These are phyloP conservation scores for Noctua comes DNA, from an alignment of 2,888 invertebrate genomes.

Conservation along the genomic window DNA sequence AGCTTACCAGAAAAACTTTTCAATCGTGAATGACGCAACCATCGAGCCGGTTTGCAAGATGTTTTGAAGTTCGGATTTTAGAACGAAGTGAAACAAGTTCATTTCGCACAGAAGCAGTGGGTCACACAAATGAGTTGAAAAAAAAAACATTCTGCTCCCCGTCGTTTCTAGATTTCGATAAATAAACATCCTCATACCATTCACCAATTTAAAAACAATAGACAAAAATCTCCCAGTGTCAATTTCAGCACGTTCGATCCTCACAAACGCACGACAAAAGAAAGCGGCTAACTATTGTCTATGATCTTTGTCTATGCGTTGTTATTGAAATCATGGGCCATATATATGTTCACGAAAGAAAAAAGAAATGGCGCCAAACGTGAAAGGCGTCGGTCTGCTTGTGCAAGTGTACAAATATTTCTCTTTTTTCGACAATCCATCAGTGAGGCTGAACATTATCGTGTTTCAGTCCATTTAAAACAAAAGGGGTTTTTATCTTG, in stretches of 20 bases:
- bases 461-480: conserved; percentile 73
- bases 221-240: conserved; percentile 32
- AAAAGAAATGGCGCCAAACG: conserved; percentile 74
- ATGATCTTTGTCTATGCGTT: conserved; percentile 9
- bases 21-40: neutral
- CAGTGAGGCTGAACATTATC: conserved; percentile 64
- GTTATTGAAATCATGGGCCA: conserved; percentile 59
- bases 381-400: conserved; percentile 68
- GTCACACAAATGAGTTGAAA: neutral
- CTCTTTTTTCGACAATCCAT: conserved; percentile 59
- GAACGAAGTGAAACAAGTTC: neutral
- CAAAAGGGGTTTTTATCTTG: conserved; percentile 75
- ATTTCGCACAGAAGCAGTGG: neutral
- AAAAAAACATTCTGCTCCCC: neutral
- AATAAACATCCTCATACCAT: conserved; percentile 30
- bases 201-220: conserved; percentile 48
- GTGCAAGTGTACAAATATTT: conserved; percentile 66
- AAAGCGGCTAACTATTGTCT: conserved; percentile 67
- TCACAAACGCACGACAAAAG: conserved; percentile 50
- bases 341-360: conserved; percentile 57
- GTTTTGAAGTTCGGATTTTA: neutral
- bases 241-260: conserved; percentile 33
- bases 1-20: neutral
- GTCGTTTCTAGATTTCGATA: neutral
- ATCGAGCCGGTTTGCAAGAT: neutral